Conservation (phyloP, 2,888 invertebrate genomes). For the Clusia tigrina region DNA sequence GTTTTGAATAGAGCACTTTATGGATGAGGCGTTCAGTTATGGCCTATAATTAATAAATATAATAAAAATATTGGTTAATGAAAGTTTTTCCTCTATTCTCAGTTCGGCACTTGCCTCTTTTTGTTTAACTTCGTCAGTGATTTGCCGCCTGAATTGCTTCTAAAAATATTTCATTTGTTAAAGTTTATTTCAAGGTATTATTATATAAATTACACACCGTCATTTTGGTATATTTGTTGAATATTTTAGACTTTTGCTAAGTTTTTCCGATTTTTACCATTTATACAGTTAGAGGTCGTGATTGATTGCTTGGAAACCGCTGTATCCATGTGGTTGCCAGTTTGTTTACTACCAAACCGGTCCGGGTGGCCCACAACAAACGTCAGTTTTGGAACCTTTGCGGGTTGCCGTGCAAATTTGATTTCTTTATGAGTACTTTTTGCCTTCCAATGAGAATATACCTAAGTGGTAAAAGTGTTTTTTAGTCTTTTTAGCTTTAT, state of each 20-base stretch:
- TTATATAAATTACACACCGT: conserved; percentile 14
- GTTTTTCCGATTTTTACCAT: background rate
- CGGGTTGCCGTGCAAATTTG: no score
- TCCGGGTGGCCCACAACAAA: no score
- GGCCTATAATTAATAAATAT: conserved; percentile 37
- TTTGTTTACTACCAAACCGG: no score
- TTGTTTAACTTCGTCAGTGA: conserved; percentile 56
- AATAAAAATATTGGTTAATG: background rate
- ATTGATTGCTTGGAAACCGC: no score
- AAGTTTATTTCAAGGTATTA: background rate
- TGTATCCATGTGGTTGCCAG: no score
- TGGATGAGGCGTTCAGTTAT: conserved; percentile 50
- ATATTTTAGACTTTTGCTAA: background rate
- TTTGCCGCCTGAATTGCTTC: conserved; percentile 34
- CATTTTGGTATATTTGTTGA: conserved; percentile 5
- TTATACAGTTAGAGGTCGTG: no score
- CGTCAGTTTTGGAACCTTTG: no score
- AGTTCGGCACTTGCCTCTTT: conserved; percentile 41
- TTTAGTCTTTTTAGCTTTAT: no score
- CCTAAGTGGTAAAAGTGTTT: no score
- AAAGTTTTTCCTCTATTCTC: background rate
- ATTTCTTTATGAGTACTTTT: no score
- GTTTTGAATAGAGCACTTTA: conserved; percentile 59
- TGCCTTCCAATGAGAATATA: no score
- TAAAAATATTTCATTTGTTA: conserved; percentile 17